These are phyloP conservation scores for Tetragonisca angustula DNA, from an alignment of 2,888 invertebrate species.

Conservation along the genomic window DNA sequence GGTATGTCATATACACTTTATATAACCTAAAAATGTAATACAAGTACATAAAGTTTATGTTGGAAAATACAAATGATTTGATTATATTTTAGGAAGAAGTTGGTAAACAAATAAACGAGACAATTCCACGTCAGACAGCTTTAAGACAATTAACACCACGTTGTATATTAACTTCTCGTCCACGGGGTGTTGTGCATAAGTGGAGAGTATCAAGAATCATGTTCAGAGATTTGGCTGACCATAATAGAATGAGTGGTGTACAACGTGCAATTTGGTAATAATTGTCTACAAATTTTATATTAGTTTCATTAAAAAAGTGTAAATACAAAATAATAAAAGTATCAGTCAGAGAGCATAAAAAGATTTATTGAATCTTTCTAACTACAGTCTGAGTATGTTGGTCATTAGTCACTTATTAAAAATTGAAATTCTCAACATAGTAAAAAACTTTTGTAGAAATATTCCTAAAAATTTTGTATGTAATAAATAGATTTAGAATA, in stretches of 20 bases:
- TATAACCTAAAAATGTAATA: conserved; percentile 11
- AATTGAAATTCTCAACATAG: not conserved
- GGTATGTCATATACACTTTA: conserved; percentile 78
- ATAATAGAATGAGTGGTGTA: conserved; percentile 95
- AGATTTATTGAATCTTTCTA: not conserved
- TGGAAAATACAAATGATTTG: not conserved
- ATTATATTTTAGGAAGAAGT: conserved; percentile 88
- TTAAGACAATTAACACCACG: conserved; percentile 89
- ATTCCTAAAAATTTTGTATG: not conserved
- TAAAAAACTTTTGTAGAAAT: not conserved
- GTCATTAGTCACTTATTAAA: not conserved
- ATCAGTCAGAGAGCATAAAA: not conserved
- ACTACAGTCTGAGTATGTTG: not conserved
- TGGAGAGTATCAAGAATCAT: conserved; percentile 96
- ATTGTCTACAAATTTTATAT: not conserved
- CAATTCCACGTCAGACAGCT: conserved; percentile 91
- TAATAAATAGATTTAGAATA: not conserved
- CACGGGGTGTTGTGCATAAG: conserved; percentile 90
- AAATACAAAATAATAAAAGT: conserved; percentile 11
- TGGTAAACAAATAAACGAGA: conserved; percentile 88
- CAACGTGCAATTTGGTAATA: conserved; percentile 96
- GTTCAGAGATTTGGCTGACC: conserved; percentile 96
- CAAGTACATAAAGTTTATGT: not conserved
- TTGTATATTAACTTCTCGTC: conserved; percentile 95
- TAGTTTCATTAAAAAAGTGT: not conserved